phyloP scores from a whole-genome alignment of 2,113 vertebrate genomes.

The Labeo rohita region DNA sequence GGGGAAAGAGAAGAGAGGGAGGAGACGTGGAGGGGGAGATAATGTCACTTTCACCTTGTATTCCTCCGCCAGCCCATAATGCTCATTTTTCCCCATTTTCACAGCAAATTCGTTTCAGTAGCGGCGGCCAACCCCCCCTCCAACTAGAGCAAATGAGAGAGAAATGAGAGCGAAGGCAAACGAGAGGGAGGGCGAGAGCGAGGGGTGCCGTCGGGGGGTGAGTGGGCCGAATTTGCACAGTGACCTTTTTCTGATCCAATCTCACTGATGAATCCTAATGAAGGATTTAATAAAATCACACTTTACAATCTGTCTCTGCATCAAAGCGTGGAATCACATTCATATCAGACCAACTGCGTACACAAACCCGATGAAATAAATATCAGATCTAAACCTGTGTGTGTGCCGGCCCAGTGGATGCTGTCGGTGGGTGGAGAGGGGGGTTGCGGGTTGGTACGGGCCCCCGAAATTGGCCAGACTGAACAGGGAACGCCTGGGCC shows the following conservation, averaged over 20 bases:
- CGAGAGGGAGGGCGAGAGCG: conserved; percentile 42
- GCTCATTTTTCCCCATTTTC: conserved; percentile 80
- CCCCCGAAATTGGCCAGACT: conserved; percentile 66
- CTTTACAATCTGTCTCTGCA: conserved; percentile 85
- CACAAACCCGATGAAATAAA: conserved; percentile 48
- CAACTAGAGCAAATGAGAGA: conserved; percentile 54
- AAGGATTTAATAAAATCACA: conserved; percentile 87
- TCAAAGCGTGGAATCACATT: conserved; percentile 84
- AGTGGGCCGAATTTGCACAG: conserved; percentile 68
- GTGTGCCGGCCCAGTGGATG: neutral
- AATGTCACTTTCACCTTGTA: conserved; percentile 84
- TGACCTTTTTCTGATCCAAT: conserved; percentile 86
- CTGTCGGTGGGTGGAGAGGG: conserved; percentile 35
- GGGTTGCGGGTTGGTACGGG: conserved; percentile 34
- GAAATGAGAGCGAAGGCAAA: conserved; percentile 16
- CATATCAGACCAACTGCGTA: conserved; percentile 66
- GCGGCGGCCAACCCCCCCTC: conserved; percentile 43
- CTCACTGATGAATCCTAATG: conserved; percentile 86
- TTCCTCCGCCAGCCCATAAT: conserved; percentile 75
- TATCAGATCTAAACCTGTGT: conserved; percentile 54
- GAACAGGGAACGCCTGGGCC: conserved; percentile 67
- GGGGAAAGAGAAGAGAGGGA: conserved; percentile 24
- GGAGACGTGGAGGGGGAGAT: conserved; percentile 56
- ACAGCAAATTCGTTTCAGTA: conserved; percentile 76
- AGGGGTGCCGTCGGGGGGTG: conserved; percentile 4